Evolutionary conservation across 2,797 vertebrate species (phyloP).

Genomic region (Scleropages formosus): DNA sequence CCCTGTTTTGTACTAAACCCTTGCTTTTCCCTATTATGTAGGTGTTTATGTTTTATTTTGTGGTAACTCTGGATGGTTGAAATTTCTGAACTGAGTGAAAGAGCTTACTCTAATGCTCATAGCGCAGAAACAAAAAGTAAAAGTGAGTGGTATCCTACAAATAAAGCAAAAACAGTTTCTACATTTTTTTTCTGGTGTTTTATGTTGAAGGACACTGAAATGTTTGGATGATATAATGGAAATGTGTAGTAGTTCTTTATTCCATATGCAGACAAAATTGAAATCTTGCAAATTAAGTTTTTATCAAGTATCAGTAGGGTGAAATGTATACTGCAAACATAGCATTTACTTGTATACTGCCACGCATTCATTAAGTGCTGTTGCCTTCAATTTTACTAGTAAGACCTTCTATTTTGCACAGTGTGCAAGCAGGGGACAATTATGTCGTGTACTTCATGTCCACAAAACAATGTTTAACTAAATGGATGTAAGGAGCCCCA

Average conservation of each 20-base stretch:
- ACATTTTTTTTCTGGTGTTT: slow-evolving; percentile 6
- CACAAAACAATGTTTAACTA: slow-evolving; percentile 80
- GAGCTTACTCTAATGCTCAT: neutral
- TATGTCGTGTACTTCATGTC: slow-evolving; percentile 65
- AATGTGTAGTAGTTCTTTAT: too few relatives aligned
- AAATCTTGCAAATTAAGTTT: neutral
- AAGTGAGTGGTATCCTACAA: neutral
- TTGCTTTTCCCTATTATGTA: neutral
- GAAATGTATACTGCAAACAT: neutral
- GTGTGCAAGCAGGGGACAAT: slow-evolving; percentile 62
- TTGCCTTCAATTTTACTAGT: neutral
- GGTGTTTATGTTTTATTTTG: slow-evolving; percentile 14
- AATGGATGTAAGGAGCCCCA: slow-evolving; percentile 67
- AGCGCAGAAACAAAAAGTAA: neutral
- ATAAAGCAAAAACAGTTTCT: neutral
- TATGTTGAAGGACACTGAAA: neutral
- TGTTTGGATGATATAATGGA: neutral
- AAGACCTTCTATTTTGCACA: slow-evolving; percentile 43
- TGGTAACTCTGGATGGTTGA: slow-evolving; percentile 9
- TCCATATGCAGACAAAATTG: too few relatives aligned
- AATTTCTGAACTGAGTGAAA: neutral
- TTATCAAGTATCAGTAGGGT: neutral
- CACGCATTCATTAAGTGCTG: neutral
- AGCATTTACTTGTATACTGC: neutral
- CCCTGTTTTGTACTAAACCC: neutral